phyloP scores from a whole-genome alignment of 1,140 invertebrate genomes.

The Lycorma delicatula region DNA sequence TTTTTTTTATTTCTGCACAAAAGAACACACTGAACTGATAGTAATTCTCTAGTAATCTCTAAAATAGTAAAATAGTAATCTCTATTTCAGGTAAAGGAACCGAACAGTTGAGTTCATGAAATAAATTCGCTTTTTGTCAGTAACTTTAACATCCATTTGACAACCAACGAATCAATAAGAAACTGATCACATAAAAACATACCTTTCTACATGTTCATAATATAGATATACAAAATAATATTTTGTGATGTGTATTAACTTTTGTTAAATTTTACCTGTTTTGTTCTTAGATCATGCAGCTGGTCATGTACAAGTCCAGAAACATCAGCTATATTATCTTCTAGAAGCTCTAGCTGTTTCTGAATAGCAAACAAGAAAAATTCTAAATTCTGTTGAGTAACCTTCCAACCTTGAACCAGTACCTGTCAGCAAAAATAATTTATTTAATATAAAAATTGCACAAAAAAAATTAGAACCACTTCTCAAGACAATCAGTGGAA shows the following conservation, averaged over 20 bases:
- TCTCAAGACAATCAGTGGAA: too few relatives aligned
- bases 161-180: neutral
- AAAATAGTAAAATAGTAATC: too few relatives aligned
- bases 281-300: conserved; percentile 37
- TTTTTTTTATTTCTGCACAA: too few relatives aligned
- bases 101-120: too few relatives aligned
- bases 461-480: too few relatives aligned
- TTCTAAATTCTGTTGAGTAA: conserved; percentile 52
- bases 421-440: conserved; percentile 41
- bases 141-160: neutral
- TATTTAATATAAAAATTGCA: too few relatives aligned
- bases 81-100: too few relatives aligned
- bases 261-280: conserved; percentile 19
- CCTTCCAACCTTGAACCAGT: conserved; percentile 61
- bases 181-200: conserved; percentile 9
- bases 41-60: too few relatives aligned
- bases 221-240: too few relatives aligned
- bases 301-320: conserved; percentile 46
- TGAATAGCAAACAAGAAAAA: conserved; percentile 50
- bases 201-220: neutral
- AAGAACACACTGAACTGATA: too few relatives aligned
- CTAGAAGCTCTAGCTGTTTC: conserved; percentile 48
- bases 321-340: conserved; percentile 51
- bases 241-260: neutral
- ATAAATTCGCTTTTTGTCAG: too few relatives aligned